Conservation (phyloP, 53 echinoderm and acorn worm genomes). For the Antedon mediterranea region DNA sequence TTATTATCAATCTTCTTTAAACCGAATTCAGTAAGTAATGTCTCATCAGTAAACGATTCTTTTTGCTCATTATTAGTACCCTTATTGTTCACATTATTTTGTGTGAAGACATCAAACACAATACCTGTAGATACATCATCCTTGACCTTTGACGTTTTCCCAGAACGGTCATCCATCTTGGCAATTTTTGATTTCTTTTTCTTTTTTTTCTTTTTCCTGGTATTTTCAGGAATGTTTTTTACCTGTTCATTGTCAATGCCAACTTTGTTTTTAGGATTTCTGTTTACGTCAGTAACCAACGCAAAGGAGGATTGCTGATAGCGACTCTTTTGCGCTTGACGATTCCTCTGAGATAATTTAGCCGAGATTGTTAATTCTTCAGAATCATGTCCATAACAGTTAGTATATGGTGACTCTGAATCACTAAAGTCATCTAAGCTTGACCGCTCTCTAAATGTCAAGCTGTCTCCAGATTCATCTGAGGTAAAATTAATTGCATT, state of each 20-base stretch:
- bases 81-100: background rate
- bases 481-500: background rate
- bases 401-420: background rate
- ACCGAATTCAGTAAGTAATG: background rate
- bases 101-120: background rate
- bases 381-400: background rate
- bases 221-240: background rate
- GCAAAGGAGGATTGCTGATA: background rate
- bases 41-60: background rate
- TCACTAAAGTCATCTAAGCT: background rate
- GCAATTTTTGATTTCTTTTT: background rate
- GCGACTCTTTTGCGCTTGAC: background rate
- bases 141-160: background rate
- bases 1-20: background rate
- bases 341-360: background rate
- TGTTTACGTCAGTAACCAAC: background rate
- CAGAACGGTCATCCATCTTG: background rate
- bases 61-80: background rate
- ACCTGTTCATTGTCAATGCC: background rate
- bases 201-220: background rate
- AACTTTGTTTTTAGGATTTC: background rate
- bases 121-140: background rate
- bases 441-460: background rate
- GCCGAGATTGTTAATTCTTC: background rate
- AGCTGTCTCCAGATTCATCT: background rate